Base-by-base conservation (phyloP, 1,140 invertebrate species). In the Drosophila orosa region DNA sequence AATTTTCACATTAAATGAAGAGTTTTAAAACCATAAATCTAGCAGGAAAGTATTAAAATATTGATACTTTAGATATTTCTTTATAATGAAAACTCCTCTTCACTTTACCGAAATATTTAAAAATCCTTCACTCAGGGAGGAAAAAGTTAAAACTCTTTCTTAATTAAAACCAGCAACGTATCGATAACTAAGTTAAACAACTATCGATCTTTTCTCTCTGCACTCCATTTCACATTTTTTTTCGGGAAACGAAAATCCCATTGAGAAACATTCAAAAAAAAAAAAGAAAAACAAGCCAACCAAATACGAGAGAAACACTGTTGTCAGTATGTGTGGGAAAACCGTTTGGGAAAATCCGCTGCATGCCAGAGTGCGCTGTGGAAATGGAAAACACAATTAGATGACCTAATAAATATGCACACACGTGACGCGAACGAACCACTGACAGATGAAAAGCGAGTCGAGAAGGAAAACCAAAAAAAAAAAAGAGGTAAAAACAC, bases 331-430 rank as follows among this genome's bases (percentile, higher is more conserved):
- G 37, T 55, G 80, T 87, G 84, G 84, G 85, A 89, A 89, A 89
- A 89, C 73, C 68, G 72, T 58, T 82, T 73, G 83, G 71, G 75
- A 87, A 87, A 87, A 87, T 74, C 73, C 76, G 67, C 75, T 69
- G 71, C 50, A 44, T 61, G 66, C 40, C 58, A 35, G 39, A 61
- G 62, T 40, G 22, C 42, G 39, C 56, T 69, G 75, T 87, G 67
- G 80, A 85, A 89, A 89, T 90, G 80, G 84, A 90, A 89, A 89
- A 89, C 80, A 90, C 84, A 89, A 89, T 89, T 89, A 89, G 85
- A 89, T 89, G 84, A 89, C 84, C 84, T 84, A 89, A 89, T 89
- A 89, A 89, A 89, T 90, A 90, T 78, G 84, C 79, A 68, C 61
- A 78, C 82, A 78, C 75, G 58, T 73, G 74, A 80, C 60, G 63